Conservation (phyloP, 2,113 vertebrate genomes). For the Maccullochella peelii region DNA sequence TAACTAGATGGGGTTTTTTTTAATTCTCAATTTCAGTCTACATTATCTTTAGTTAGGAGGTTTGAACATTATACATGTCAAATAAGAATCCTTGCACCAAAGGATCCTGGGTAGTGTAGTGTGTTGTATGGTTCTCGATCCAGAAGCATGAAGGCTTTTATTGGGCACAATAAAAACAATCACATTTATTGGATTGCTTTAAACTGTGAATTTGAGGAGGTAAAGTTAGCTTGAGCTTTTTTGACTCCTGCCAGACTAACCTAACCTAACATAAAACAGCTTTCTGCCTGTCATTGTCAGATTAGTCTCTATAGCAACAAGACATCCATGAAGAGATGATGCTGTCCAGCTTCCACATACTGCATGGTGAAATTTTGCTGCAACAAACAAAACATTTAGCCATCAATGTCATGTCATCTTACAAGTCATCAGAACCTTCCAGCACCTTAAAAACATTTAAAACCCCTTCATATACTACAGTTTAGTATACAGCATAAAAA, state of each 20-base stretch:
- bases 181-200: background rate
- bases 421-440: background rate
- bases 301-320: constrained; percentile 73
- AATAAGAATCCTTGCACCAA: constrained; percentile 3
- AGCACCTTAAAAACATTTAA: background rate
- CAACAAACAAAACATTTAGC: background rate
- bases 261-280: background rate
- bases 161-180: background rate
- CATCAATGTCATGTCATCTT: background rate
- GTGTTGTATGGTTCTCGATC: background rate
- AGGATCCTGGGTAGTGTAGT: background rate
- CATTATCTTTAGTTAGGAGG: background rate
- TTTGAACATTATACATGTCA: background rate
- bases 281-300: constrained; percentile 43
- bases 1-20: background rate
- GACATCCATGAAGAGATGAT: constrained; percentile 49
- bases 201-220: background rate
- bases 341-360: constrained; percentile 29
- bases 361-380: background rate
- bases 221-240: background rate
- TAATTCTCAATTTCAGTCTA: background rate
- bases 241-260: background rate
- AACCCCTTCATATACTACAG: background rate
- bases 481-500: background rate
- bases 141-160: background rate